A percentile compares a stretch with the other conserved stretches of the same genome.
phyloP scores from a whole-genome alignment of 1,140 invertebrate species.

The Drosophila asahinai region DNA sequence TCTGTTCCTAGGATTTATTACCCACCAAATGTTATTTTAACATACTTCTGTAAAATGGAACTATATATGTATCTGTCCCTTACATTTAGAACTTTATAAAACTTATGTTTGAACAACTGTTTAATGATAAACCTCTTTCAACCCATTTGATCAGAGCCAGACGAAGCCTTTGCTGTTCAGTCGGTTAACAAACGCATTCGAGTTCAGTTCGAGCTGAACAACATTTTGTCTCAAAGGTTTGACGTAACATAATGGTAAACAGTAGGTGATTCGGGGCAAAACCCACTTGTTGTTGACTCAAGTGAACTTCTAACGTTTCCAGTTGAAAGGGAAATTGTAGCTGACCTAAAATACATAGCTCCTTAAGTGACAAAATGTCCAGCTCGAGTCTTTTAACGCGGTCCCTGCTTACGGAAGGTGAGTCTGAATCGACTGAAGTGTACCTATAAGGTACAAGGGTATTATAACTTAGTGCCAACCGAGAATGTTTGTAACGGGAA shows the following conservation, averaged over 20 bases:
- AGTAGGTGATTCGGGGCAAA: neutral
- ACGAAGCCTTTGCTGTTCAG: conserved; percentile 10
- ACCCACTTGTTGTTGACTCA: conserved; percentile 32
- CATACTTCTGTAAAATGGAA: neutral
- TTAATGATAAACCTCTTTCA: conserved; percentile 10
- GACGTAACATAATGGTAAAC: conserved; percentile 12
- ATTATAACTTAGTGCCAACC: too few species aligned
- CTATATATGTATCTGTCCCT: neutral
- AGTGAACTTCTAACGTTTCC: conserved; percentile 13
- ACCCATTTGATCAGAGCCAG: neutral
- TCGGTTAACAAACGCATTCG: conserved; percentile 11
- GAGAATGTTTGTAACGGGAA: too few species aligned
- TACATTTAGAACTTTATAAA: neutral
- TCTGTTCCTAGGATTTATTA: neutral
- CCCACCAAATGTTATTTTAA: neutral
- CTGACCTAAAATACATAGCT: conserved; percentile 1
- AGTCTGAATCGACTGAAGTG: neutral
- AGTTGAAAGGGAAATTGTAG: conserved; percentile 24
- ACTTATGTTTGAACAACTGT: conserved; percentile 39
- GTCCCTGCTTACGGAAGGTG: conserved; percentile 31
- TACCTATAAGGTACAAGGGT: too few species aligned
- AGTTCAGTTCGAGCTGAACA: conserved; percentile 15
- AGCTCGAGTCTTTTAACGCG: conserved; percentile 23
- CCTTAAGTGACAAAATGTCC: conserved; percentile 11
- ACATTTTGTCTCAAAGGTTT: conserved; percentile 5